Base-by-base conservation (phyloP, 2,113 vertebrate genomes). In the Tragelaphus buxtoni region DNA sequence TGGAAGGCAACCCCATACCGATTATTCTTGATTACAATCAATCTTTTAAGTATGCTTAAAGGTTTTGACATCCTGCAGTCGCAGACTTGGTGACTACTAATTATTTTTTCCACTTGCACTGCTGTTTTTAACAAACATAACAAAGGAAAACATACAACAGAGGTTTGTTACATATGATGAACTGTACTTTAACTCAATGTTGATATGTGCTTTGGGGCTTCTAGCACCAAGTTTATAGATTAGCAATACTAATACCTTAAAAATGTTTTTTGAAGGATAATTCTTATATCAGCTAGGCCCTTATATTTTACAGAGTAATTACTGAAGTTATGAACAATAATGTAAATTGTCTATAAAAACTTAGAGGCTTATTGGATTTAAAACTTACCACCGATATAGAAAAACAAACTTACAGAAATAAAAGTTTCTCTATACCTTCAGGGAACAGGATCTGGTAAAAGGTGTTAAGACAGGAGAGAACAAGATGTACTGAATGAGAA, bases 81-180 rank as follows among this genome's bases (percentile, higher is more conserved):
- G 58, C 24, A 11, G 49, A 90, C 80, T 81, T 74, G 28, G 42
- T 91, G 82, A 91, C 32, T 58, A 49, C 20, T 94, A 14, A 60
- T 80, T 82, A 69, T 60, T 94, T 95, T 72, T 74, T 55, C 84
- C 45, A 91, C 65, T 81, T 91, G 81, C 13, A 58, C 10, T 53
- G 35, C 39, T 53, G 18, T 91, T 91, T 95, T 65, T 82, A 96
- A 96, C 32, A 85, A 91, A 86, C 35, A 95, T 32, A 91, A 94
- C 49, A 86, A 96, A 76, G 60, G 16, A 91, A 97, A 95, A 76
- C 79, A 87, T 9, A 82, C 9, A 47, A 88, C 69, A 93, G 32
- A 72, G 5, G 18, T 92, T 94, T 97, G 88, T 97, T 88, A 90
- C 4, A 65, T 60, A 60, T 30, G 61, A 94, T 86, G 84, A 91